phyloP scores from a whole-genome alignment of 2,888 invertebrate species.

The Gasteruption jaculator region DNA sequence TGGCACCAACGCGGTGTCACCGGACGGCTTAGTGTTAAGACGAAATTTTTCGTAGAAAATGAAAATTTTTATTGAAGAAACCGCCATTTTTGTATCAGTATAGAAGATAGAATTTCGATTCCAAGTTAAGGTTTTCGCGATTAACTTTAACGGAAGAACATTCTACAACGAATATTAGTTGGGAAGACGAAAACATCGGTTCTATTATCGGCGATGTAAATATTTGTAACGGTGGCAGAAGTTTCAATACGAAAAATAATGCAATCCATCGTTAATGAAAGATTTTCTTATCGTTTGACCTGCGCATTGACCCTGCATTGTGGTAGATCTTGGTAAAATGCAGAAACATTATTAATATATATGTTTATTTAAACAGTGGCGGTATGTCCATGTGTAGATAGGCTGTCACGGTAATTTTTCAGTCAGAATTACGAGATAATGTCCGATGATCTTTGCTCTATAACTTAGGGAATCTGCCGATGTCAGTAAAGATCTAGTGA shows the following conservation, averaged over 20 bases:
- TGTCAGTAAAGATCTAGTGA: constrained; percentile 1
- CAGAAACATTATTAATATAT: constrained; percentile 21
- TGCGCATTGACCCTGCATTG: constrained; percentile 8
- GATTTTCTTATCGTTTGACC: constrained; percentile 27
- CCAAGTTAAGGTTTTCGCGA: too few relatives aligned
- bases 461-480: constrained; percentile 13
- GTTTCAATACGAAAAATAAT: constrained; percentile 20
- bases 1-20: too few relatives aligned
- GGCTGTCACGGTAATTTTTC: constrained; percentile 1
- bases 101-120: too few relatives aligned
- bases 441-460: constrained; percentile 23
- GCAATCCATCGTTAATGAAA: constrained; percentile 12
- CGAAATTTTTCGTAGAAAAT: too few relatives aligned
- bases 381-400: too few relatives aligned
- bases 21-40: too few relatives aligned
- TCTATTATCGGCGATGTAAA: constrained; percentile 1
- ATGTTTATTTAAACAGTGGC: constrained; percentile 15
- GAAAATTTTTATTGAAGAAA: too few relatives aligned
- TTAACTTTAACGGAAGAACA: too few relatives aligned
- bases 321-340: constrained; percentile 14
- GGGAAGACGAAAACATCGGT: too few relatives aligned
- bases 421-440: constrained; percentile 22
- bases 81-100: too few relatives aligned
- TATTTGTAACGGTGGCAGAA: constrained; percentile 11
- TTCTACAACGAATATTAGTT: too few relatives aligned